phyloP scores from a whole-genome alignment of 2,797 vertebrate species.

The Garrulus glandarius region DNA sequence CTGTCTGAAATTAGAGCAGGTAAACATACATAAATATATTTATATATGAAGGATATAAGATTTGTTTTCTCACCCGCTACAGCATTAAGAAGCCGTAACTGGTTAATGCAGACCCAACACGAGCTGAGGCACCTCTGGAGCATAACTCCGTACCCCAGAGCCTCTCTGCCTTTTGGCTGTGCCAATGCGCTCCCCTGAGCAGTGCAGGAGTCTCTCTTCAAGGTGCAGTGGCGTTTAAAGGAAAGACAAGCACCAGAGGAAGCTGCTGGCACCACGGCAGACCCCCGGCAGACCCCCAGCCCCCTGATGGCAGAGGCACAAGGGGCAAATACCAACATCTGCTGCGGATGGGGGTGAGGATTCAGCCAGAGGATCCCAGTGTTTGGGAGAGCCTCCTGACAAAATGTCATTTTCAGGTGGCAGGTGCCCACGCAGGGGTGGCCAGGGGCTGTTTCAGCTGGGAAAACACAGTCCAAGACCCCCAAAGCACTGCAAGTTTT shows the following conservation, averaged over 20 bases:
- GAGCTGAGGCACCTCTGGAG: fast-evolving
- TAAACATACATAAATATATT: fast-evolving
- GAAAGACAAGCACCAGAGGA: not conserved
- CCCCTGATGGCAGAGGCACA: not conserved
- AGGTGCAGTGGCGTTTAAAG: not conserved
- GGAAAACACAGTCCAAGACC: not conserved
- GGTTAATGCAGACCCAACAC: fast-evolving
- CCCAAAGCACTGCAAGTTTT: not conserved
- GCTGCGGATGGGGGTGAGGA: not conserved
- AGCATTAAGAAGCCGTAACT: not conserved
- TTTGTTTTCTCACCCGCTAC: not conserved
- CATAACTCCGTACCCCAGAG: fast-evolving
- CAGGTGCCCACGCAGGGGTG: not conserved
- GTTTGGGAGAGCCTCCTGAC: not conserved
- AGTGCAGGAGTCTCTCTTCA: fast-evolving
- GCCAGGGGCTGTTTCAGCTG: not conserved
- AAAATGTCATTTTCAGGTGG: not conserved
- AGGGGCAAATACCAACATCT: fast-evolving
- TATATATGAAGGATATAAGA: fast-evolving
- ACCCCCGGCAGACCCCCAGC: fast-evolving
- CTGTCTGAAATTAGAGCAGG: not conserved
- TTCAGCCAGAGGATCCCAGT: not conserved
- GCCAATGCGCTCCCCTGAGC: fast-evolving
- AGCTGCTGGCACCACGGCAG: fast-evolving
- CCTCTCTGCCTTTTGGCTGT: not conserved